Percentiles rank a stretch among this genome's conserved stretches.
phyloP scores from a whole-genome alignment of 23 tunicate genomes.

The Oikopleura vanhoeffeni region DNA sequence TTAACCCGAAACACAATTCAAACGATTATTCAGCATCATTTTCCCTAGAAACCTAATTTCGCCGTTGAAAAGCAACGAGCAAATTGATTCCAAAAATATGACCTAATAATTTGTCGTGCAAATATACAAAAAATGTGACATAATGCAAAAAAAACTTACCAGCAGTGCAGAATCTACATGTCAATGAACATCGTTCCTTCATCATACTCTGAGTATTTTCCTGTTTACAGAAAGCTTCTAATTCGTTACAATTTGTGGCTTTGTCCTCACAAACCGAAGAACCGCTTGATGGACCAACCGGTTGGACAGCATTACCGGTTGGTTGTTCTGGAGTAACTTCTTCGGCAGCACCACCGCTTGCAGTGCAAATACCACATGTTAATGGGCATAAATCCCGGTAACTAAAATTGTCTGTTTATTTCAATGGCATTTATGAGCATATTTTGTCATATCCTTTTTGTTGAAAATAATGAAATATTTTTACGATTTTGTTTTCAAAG shows the following conservation, averaged over 20 bases:
- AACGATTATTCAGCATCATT: too few species aligned
- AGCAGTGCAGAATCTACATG: background rate
- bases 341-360: background rate
- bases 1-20: too few species aligned
- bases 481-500: too few species aligned
- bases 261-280: background rate
- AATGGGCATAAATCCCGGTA: background rate
- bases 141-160: background rate
- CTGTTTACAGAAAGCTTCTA: background rate
- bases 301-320: too few species aligned
- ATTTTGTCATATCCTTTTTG: background rate
- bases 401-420: background rate
- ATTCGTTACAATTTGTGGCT: background rate
- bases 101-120: too few species aligned
- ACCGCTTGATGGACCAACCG: background rate
- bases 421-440: background rate
- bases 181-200: background rate
- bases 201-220: background rate
- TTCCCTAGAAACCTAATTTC: too few species aligned
- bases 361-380: background rate
- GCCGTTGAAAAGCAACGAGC: too few species aligned
- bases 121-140: too few species aligned
- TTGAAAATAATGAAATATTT: too few species aligned
- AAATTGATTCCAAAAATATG: too few species aligned
- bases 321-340: too few species aligned